Base-by-base conservation (phyloP, 2,113 vertebrate species). In the Chauna torquata region DNA sequence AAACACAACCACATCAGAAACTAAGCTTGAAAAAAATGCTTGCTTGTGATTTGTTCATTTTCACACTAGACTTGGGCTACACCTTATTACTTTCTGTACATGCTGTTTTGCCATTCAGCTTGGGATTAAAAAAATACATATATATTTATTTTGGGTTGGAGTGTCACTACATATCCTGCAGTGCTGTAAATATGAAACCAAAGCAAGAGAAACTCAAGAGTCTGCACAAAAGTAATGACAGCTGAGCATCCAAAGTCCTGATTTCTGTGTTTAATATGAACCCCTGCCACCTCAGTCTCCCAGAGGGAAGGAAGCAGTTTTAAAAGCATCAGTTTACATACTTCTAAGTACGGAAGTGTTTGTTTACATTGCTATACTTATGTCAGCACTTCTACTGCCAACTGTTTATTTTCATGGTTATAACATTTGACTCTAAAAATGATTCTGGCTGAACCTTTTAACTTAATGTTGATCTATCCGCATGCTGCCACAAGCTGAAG, bases 21-120 rank as follows among this genome's bases (percentile, higher is more conserved):
- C 81, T 76, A 61, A 88, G 36, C 78, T 82, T 84, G 45, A 89
- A 96, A 94, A 88, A 96, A 86, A 75, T 69, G 18, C 64, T 96
- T 83, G 68, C 32, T 65, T 93, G 78, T 93, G 91, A 89, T 97
- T 97, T 96, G 91, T 97, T 97, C 88, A 38, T 95, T 97, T 97
- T 96, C 81, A 90, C 88, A 90, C 88, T 81, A 96, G 90, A 44
- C 75, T 96, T 95, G 92, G 95, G 78, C 68, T 92, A 85, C 20
- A 86, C 61, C 81, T 92, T 94, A 95, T 96, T 96, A 92, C 88
- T 97, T 96, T 96, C 91, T 52, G 68, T 54, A 86, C 92, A 82
- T 86, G 68, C 87, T 96, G 87, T 20, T 96, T 97, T 95, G 64
- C 57, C 38, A 69, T 87, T 95, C 92, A 82, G 12, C 32, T 91